Base-by-base conservation (phyloP, 1,140 invertebrate genomes). In the Pseudachorutes palmiensis region DNA sequence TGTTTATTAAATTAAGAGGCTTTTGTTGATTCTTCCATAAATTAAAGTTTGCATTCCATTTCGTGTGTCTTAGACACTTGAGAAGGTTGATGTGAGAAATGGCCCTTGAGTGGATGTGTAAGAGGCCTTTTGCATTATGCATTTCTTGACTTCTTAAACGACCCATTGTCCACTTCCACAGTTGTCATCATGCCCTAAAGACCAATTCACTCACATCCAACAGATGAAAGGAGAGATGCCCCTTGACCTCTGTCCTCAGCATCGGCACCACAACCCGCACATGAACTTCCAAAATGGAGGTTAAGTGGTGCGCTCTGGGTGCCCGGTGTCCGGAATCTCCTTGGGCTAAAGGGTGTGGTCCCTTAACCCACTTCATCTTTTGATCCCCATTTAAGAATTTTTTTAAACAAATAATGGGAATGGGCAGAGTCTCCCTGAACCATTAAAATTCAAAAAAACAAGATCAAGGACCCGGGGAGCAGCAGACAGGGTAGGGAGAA, bases 311-410 rank as follows among this genome's bases (percentile, higher is more conserved):
- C n/a, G n/a, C n/a, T n/a, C n/a, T n/a, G n/a, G n/a, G n/a, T n/a
- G n/a, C n/a, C n/a, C n/a, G n/a, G n/a, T n/a, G n/a, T n/a, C n/a
- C n/a, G n/a, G n/a, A 66, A 51, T 70, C 64, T 65, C 69, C 69
- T 70, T 59, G 49, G 64, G 69, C 64, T 66, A 51, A 67, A 70
- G 67, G 69, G 69, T 70, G 69, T 65, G 65, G 69, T 67, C 9
- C 12, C n/a, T n/a, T 14, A 55, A 26, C 24, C 51, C 51, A 16
- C 51, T 55, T 67, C 60, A 49, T 62, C 59, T 70, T 70, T 70
- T 67, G n/a, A 65, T 67, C 65, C 60, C 67, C 69, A 70, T 70
- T 70, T 70, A 67, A 62, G 63, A 70, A 70, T 65, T 67, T 70
- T n/a, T 70, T 67, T 64, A 70, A 70, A 70, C 69, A 70, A 70